Evolutionary conservation across 2,113 vertebrate genomes (phyloP).

Genomic region (Vulpes vulpes): DNA sequence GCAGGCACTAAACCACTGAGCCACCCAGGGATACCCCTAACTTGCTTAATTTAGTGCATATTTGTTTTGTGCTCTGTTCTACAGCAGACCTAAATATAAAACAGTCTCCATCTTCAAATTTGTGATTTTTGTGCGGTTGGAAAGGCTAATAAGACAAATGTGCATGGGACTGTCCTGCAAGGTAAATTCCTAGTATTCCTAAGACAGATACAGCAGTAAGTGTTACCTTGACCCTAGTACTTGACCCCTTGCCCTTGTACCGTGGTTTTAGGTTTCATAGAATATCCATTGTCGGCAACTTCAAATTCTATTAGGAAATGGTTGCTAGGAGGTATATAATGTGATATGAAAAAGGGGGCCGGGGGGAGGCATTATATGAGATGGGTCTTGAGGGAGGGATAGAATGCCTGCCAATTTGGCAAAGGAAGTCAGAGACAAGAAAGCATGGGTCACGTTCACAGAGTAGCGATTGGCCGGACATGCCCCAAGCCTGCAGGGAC

Average conservation of each 20-base stretch:
- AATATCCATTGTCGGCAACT: background rate
- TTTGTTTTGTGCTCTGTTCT: background rate
- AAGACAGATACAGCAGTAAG: background rate
- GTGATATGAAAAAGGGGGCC: background rate
- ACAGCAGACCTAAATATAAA: background rate
- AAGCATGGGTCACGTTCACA: background rate
- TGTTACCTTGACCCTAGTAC: background rate
- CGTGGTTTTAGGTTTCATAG: background rate
- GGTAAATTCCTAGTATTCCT: background rate
- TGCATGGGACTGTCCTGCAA: background rate
- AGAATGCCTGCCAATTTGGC: background rate
- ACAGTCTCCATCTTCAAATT: background rate
- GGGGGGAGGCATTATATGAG: background rate
- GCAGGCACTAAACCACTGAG: too few species aligned
- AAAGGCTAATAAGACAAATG: background rate
- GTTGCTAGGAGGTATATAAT: background rate
- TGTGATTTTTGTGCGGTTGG: background rate
- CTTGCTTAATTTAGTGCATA: background rate
- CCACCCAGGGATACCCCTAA: too few species aligned
- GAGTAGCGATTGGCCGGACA: background rate
- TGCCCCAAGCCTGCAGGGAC: background rate
- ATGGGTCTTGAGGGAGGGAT: background rate
- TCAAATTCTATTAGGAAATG: constrained; percentile 10
- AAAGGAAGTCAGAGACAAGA: background rate
- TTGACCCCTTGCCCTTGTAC: background rate